Evolutionary conservation across 2,888 invertebrate genomes (phyloP).

Genomic region (Clivina fossor): DNA sequence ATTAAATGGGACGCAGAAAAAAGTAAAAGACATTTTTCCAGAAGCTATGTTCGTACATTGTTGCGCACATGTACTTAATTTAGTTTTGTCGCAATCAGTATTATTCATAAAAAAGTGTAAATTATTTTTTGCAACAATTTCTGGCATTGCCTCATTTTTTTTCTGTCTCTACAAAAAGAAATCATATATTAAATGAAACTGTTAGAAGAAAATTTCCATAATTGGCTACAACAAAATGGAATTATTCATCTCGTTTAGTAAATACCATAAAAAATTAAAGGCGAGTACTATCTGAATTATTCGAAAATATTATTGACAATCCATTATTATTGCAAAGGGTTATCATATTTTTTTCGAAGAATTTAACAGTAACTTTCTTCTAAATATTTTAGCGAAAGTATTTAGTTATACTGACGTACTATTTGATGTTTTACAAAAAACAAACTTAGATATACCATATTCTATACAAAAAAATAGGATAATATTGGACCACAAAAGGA

Average conservation of each 20-base stretch:
- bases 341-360: background rate
- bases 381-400: too few species aligned
- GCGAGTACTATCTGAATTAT: constrained; percentile 28
- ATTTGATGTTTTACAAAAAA: too few species aligned
- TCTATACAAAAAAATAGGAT: too few species aligned
- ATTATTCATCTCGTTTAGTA: constrained; percentile 36
- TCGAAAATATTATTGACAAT: constrained; percentile 36
- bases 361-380: background rate
- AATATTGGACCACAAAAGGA: too few species aligned
- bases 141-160: constrained; percentile 44
- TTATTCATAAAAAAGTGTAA: constrained; percentile 41
- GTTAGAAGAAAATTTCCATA: constrained; percentile 34
- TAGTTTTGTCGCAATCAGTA: constrained; percentile 41
- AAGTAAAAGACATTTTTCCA: constrained; percentile 36
- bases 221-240: constrained; percentile 38
- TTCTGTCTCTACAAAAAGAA: constrained; percentile 41
- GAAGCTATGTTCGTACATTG: constrained; percentile 39
- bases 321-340: background rate
- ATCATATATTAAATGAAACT: constrained; percentile 29
- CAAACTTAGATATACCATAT: too few species aligned
- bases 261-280: constrained; percentile 35
- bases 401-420: too few species aligned
- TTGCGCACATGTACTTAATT: constrained; percentile 35
- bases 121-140: constrained; percentile 41
- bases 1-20: constrained; percentile 40